Percentiles rank a stretch among this genome's conserved stretches.
Evolutionary conservation across 2,797 vertebrate species (phyloP).

Genomic region (Lagocephalus sceleratus): DNA sequence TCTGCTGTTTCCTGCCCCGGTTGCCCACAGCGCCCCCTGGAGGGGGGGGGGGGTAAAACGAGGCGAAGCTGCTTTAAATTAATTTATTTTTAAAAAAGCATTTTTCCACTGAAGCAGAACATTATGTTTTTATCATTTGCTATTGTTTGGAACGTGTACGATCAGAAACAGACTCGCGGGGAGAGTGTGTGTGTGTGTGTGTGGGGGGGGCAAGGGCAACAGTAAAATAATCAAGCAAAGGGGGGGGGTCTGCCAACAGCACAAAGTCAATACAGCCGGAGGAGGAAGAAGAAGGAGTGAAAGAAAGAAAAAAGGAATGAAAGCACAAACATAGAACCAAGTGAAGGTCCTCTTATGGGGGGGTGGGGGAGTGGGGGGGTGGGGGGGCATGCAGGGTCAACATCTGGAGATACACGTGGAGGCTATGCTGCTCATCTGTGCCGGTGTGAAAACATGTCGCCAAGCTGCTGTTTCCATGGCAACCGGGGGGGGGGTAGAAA

Average conservation of each 20-base stretch:
- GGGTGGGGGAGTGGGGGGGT: constrained; percentile 70
- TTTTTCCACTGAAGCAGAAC: constrained; percentile 79
- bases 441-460: constrained; percentile 75
- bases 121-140: constrained; percentile 64
- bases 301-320: constrained; percentile 14
- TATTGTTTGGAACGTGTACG: constrained; percentile 72
- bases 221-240: constrained; percentile 74
- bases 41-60: neutral
- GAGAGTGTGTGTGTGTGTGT: too few relatives aligned
- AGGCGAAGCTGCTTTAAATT: constrained; percentile 73
- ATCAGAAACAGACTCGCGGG: constrained; percentile 64
- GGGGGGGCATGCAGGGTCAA: constrained; percentile 83
- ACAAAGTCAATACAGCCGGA: constrained; percentile 54
- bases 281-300: constrained; percentile 1
- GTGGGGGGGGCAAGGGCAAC: constrained; percentile 50
- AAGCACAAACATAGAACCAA: constrained; percentile 76
- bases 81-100: constrained; percentile 78
- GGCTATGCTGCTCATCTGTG: constrained; percentile 81
- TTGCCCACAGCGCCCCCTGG: too few relatives aligned
- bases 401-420: constrained; percentile 81
- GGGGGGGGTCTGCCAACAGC: constrained; percentile 40
- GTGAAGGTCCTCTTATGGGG: constrained; percentile 80
- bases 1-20: too few relatives aligned
- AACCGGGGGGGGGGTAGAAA: constrained; percentile 44
- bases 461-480: too few relatives aligned